phyloP scores from a whole-genome alignment of 2,797 vertebrate species.

The Lacerta agilis region DNA sequence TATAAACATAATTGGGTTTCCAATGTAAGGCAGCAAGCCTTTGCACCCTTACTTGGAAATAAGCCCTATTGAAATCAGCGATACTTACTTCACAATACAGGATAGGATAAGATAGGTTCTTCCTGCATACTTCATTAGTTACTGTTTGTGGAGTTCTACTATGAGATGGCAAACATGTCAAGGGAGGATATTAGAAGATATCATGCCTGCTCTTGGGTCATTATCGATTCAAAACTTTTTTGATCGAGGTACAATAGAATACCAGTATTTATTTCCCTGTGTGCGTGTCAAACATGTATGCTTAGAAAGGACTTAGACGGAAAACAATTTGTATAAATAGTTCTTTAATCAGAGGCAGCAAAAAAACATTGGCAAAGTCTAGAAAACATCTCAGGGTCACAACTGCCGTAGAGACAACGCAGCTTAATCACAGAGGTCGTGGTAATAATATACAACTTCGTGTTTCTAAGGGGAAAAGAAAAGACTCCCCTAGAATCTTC shows the following conservation, averaged over 20 bases:
- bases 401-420: constrained; percentile 70
- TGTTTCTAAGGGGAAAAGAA: constrained; percentile 40
- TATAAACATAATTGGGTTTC: not conserved
- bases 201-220: constrained; percentile 44
- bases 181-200: constrained; percentile 39
- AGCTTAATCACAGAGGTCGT: constrained; percentile 72
- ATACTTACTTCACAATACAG: not conserved
- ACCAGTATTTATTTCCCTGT: constrained; percentile 74
- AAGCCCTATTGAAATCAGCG: not conserved
- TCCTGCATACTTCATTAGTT: too few species aligned
- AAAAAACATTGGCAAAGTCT: constrained; percentile 70
- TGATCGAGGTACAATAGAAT: constrained; percentile 69
- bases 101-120: not conserved
- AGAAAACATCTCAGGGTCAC: constrained; percentile 72
- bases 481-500: constrained; percentile 16
- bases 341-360: constrained; percentile 79
- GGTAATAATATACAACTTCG: constrained; percentile 48
- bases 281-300: constrained; percentile 69
- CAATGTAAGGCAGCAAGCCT: not conserved
- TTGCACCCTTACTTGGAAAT: not conserved
- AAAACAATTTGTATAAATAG: constrained; percentile 80
- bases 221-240: constrained; percentile 18
- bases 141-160: constrained; percentile 46
- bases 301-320: constrained; percentile 70
- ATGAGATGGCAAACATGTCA: constrained; percentile 39